Evolutionary conservation across 2,797 vertebrate species (phyloP), one percentile per base, ranked within the genome.

Genomic region (Trachops cirrhosus): DNA sequence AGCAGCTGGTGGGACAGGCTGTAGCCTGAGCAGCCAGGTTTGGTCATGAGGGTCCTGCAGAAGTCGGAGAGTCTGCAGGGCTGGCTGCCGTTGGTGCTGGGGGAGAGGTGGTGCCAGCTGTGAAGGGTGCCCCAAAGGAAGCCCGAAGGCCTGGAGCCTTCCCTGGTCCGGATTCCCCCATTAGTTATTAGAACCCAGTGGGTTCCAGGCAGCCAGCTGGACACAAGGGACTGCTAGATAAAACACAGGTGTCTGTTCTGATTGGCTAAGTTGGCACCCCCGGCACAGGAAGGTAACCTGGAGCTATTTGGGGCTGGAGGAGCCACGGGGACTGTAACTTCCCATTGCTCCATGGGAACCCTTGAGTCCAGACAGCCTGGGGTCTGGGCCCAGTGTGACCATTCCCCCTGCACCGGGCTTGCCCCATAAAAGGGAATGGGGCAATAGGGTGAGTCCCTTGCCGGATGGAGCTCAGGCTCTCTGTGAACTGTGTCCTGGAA

Each of bases 1-100:
- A 99, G 98, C 89, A 99, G 98, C 97, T 99, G 99, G 97, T 99
- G 99, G 67, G 99, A 99, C 67, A 99, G 97, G 2, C 98, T 98
- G 90, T 99, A 99, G 96, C 98, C 98, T 0, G 98, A 98, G 96
- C 99, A 99, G 26, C 98, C 98, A 0, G 98, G 98, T 3, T 88
- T 98, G 0, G 98, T 99, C 99, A 99, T 99, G 48, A 98, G 98
- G 86, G 98, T 98, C 44, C 98, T 97, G 84, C 99, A 99, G 86
- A 98, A 97, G 80, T 98, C 98, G 1, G 99, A 99, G 89, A 99
- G 98, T 46, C 98, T 97, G 93, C 99, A 99, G 12, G 99, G 98
- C 19, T 98, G 98, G 80, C 98, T 98, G 14, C 98, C 98, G 78
- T 98, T 97, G 26, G 98, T 98, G 99, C 99, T 99, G 97, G 2